Evolutionary conservation across 2,888 invertebrate genomes (phyloP), one percentile per base, ranked within the genome.

Genomic region (Tanypteryx hageni): DNA sequence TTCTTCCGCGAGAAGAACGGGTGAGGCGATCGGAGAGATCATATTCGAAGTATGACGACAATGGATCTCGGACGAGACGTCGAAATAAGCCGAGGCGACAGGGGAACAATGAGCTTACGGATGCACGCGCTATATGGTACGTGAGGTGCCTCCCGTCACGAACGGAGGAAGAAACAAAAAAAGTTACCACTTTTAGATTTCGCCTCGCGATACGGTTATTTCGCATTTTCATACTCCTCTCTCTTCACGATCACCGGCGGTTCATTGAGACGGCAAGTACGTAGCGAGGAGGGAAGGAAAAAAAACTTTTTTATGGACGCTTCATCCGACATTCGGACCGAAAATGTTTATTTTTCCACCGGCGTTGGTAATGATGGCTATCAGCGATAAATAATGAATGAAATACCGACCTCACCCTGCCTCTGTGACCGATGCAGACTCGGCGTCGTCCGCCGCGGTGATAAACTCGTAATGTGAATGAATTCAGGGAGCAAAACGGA

Each of bases 311-410:
- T 76, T 44, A 3, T 27, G 22, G 9, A 22, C 27, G 22, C 76
- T 76, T 76, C 76, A 76, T 76, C 76, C 27, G 4, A 27, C 11
- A 22, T 76, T 76, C 76, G 22, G 76, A 76, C 22, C 76, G 76
- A 76, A 76, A 76, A 22, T 76, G 76, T 76, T 76, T 76, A 76
- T 76, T 27, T 76, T 76, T 76, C 76, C 76, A 22, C 27, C 76
- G 76, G 22, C 76, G 76, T 27, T 27, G 22, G 76, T 76, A 76
- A 76, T 76, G 76, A 76, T 76, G 76, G 76, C 76, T 76, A 76
- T 76, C 76, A 27, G 27, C 27, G 76, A 76, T 76, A 76, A 76
- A 76, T 76, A 76, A 76, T 76, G 76, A 76, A 76, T 76, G 76
- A 76, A 76, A 76, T 44, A 44, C 44, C 44, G 44, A 44, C 22